Percentiles rank a stretch among this genome's conserved stretches.
Evolutionary conservation across 2,797 vertebrate genomes (phyloP).

Genomic region (Lithobates pipiens): DNA sequence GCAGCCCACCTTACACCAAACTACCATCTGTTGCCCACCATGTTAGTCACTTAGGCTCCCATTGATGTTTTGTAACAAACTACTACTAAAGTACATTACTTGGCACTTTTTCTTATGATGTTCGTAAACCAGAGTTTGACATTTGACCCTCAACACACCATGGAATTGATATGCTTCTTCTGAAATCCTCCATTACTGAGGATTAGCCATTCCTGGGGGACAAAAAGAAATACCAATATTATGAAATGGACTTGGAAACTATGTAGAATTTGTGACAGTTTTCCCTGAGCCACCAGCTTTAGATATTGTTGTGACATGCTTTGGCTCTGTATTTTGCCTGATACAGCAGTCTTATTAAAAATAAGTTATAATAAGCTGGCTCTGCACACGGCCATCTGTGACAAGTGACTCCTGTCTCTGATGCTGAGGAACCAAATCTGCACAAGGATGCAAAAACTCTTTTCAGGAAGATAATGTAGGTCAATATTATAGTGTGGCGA

Average conservation of each 20-base stretch:
- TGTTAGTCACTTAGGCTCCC: no score
- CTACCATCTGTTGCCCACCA: no score
- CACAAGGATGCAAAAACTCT: constrained; percentile 12
- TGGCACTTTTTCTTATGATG: no score
- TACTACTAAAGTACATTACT: no score
- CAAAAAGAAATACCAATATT: constrained; percentile 14
- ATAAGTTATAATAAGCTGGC: constrained; percentile 45
- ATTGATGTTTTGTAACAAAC: no score
- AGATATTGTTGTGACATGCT: constrained; percentile 36
- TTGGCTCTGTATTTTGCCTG: constrained; percentile 4
- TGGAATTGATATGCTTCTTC: neutral
- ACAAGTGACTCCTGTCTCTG: constrained; percentile 14
- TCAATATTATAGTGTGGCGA: constrained; percentile 2
- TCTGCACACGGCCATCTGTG: constrained; percentile 48
- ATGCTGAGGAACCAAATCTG: constrained; percentile 20
- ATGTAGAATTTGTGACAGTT: neutral
- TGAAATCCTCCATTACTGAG: neutral
- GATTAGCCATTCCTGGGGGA: neutral
- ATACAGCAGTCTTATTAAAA: constrained; percentile 32
- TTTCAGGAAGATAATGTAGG: constrained; percentile 3
- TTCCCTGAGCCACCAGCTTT: neutral
- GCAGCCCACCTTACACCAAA: no score
- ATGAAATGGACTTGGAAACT: constrained; percentile 1
- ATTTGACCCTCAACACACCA: neutral
- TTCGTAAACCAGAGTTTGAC: neutral